Evolutionary conservation across 2,888 invertebrate species (phyloP).

Genomic region (Tipula vernalis): DNA sequence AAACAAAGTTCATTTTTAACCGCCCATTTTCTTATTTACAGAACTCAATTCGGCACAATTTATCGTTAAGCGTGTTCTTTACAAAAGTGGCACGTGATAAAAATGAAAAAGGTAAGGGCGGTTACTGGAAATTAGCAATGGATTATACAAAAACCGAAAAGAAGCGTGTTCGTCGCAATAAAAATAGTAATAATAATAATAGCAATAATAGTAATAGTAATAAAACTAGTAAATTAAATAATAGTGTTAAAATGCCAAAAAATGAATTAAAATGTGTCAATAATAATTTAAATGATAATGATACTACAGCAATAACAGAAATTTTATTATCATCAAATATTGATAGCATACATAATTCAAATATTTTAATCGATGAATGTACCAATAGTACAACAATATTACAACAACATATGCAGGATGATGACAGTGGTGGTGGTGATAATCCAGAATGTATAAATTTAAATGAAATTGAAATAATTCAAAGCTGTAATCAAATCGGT

Average conservation of each 20-base stretch:
- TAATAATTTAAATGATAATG: background rate
- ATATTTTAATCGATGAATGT: background rate
- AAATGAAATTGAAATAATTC: slow-evolving; percentile 5
- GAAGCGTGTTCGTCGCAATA: slow-evolving; percentile 26
- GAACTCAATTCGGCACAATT: slow-evolving; percentile 35
- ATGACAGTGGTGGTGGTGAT: background rate
- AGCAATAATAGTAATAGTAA: background rate
- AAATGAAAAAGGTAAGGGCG: slow-evolving; percentile 34
- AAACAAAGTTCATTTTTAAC: background rate
- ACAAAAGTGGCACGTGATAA: slow-evolving; percentile 32
- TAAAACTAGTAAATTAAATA: background rate
- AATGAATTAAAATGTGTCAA: background rate
- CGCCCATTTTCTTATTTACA: slow-evolving; percentile 16
- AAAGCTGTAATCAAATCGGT: slow-evolving; percentile 4
- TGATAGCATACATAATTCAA: background rate
- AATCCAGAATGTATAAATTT: background rate
- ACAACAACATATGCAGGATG: background rate
- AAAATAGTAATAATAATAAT: slow-evolving; percentile 9
- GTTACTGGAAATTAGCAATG: slow-evolving; percentile 34
- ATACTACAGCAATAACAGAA: background rate
- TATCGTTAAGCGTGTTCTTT: slow-evolving; percentile 33
- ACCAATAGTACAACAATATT: background rate
- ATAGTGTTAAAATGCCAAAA: background rate
- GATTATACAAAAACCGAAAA: slow-evolving; percentile 31
- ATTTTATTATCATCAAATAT: background rate